Evolutionary conservation across 2,888 invertebrate genomes (phyloP), one percentile per base, ranked within the genome.

Genomic region (Ernsta delagoae): DNA sequence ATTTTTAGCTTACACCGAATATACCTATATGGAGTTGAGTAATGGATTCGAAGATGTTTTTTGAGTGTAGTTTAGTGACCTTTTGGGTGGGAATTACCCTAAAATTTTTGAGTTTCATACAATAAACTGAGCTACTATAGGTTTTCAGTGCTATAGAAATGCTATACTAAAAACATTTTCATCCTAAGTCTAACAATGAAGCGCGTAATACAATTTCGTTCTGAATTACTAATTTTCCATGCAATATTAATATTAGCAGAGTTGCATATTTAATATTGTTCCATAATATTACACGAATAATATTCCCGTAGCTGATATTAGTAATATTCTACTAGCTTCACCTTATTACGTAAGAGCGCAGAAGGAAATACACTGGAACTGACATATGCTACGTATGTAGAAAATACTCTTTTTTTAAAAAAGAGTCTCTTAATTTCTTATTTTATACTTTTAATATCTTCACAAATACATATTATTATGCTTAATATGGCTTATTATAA

Each of bases 241-340:
- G 60, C 66, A 60, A 66, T 60, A 60, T 60, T 60, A 60, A 66
- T 66, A 66, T 66, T 66, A 50, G 16, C 50, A 50, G 16, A 60
- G 59, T 54, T 66, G 60, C 60, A 66, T 66, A 66, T 43, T 66
- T 66, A 60, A 66, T 66, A 66, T 53, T 59, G 50, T n/a, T 53
- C n/a, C 60, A 50, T 43, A 54, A 54, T 67, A 67, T 67, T 61
- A 66, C 66, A 61, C 56, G 61, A 16, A 57, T 65, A 65, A 62
- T 68, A 57, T 56, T 67, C 41, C 43, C 53, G 50, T 59, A 63
- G 34, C 45, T 39, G 59, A 71, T 68, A 70, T 70, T 67, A 69
- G 64, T 69, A 71, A 74, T 74, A 73, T 72, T 68, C 69, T 36
- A 12, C 39, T 63, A 48, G 71, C 69, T 59, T 34, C 50, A 16